phyloP scores from a whole-genome alignment of 1,140 invertebrate genomes.

The Pomacea maculata region DNA sequence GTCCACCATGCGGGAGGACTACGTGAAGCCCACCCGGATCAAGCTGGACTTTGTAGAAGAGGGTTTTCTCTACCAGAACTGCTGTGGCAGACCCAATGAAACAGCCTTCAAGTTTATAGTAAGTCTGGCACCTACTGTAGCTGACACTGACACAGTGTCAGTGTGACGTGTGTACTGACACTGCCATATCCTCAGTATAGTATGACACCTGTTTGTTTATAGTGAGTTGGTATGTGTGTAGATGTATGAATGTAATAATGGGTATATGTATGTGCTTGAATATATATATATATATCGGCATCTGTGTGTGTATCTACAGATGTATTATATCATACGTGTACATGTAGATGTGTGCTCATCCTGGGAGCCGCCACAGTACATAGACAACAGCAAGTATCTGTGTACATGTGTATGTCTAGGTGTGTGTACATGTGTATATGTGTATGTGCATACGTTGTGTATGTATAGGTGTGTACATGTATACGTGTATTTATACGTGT shows the following conservation, averaged over 20 bases:
- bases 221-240: background rate
- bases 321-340: too few relatives aligned
- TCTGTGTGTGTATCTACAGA: too few relatives aligned
- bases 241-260: background rate
- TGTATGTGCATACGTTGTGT: background rate
- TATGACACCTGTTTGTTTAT: background rate
- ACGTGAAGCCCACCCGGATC: constrained; percentile 6
- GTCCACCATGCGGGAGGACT: background rate
- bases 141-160: background rate
- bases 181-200: background rate
- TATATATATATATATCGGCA: too few relatives aligned
- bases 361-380: too few relatives aligned
- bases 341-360: too few relatives aligned
- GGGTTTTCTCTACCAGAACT: constrained; percentile 10
- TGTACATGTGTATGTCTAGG: background rate
- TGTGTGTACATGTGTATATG: background rate
- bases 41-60: constrained; percentile 11
- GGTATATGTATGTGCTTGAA: background rate
- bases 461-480: background rate
- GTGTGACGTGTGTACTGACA: background rate
- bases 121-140: background rate
- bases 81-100: constrained; percentile 14
- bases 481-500: too few relatives aligned
- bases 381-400: too few relatives aligned
- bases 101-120: constrained; percentile 5